phyloP scores from a whole-genome alignment of 2,888 invertebrate genomes.

The Ormyrus nitidulus region DNA sequence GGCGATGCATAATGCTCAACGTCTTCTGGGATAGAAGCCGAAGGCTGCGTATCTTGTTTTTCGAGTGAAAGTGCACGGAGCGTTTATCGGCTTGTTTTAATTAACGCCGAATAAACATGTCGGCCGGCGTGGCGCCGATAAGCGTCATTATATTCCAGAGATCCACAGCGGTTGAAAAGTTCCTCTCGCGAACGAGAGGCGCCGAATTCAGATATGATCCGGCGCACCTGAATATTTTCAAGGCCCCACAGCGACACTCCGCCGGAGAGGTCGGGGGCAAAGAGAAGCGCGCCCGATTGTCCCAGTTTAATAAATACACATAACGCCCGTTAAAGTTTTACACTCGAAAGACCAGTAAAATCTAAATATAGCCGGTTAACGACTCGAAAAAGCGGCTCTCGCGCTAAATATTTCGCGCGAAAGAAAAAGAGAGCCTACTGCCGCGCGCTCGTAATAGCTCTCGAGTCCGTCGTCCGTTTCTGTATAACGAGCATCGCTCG shows the following conservation, averaged over 20 bases:
- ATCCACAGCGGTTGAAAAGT: too few relatives aligned
- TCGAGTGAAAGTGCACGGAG: constrained; percentile 36
- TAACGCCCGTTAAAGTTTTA: not conserved
- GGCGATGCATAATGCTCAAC: not conserved
- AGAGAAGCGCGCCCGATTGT: too few relatives aligned
- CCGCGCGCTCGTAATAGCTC: too few relatives aligned
- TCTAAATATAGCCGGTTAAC: constrained; percentile 10
- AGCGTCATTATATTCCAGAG: too few relatives aligned
- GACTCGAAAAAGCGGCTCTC: constrained; percentile 7
- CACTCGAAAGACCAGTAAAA: not conserved
- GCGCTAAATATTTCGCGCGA: not conserved
- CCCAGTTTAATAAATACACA: too few relatives aligned
- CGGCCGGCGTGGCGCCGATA: not conserved
- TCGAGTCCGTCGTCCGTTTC: too few relatives aligned
- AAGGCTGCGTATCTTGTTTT: constrained; percentile 4
- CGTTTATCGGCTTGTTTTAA: not conserved
- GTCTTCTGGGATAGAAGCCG: constrained; percentile 8
- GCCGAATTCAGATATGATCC: too few relatives aligned
- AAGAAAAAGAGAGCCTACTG: not conserved
- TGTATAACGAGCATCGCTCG: not conserved
- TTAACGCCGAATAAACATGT: not conserved
- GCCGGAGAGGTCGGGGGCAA: too few relatives aligned
- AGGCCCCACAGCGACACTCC: too few relatives aligned
- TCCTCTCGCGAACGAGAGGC: too few relatives aligned
- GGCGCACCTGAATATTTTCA: too few relatives aligned